Evolutionary conservation across 2,797 vertebrate genomes (phyloP).

Genomic region (Eospalax fontanierii): DNA sequence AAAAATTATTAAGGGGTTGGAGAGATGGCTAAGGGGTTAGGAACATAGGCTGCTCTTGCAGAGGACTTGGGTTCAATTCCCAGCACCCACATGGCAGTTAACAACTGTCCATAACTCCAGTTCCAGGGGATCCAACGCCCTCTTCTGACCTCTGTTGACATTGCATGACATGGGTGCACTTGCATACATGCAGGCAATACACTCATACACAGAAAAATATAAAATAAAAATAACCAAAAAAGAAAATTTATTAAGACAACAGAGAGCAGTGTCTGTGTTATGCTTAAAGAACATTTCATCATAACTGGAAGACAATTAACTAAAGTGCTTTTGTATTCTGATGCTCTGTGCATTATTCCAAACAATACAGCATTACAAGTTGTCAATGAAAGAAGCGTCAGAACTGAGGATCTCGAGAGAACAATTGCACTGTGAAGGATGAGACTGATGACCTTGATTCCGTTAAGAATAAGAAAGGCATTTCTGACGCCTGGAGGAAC

Average conservation of each 20-base stretch:
- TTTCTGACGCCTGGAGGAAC: neutral
- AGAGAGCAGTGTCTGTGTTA: neutral
- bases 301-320: constrained; percentile 11
- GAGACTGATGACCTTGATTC: constrained; percentile 38
- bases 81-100: too few relatives aligned
- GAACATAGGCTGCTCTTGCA: too few relatives aligned
- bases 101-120: too few relatives aligned
- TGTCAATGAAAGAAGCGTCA: constrained; percentile 12
- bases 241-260: neutral
- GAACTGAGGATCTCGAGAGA: constrained; percentile 20
- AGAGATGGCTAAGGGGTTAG: too few relatives aligned
- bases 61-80: too few relatives aligned
- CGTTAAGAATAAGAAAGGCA: constrained; percentile 33
- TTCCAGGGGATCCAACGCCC: too few relatives aligned
- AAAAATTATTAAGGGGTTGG: neutral
- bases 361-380: neutral
- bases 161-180: too few relatives aligned
- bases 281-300: constrained; percentile 19
- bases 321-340: neutral
- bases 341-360: neutral
- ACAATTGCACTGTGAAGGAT: neutral
- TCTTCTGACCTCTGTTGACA: too few relatives aligned
- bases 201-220: too few relatives aligned
- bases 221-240: too few relatives aligned
- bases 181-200: too few relatives aligned